Base-by-base conservation (phyloP, 30 jellyfish, hydroid and myxozoan species). In the Turritopsis dohrnii region DNA sequence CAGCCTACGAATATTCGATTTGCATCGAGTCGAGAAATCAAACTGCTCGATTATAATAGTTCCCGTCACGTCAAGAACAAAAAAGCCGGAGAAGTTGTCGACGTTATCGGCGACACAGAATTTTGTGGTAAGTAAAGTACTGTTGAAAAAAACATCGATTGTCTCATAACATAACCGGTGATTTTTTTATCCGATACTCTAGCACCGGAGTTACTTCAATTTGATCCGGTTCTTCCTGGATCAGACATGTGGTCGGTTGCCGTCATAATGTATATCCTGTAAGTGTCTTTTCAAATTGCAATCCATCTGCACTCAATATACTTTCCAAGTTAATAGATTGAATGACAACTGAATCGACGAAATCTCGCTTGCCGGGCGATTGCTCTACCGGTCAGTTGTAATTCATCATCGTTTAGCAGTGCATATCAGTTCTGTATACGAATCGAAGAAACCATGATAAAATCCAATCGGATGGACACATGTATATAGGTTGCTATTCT, bases 191-290 rank as follows among this genome's bases (percentile, higher is more conserved):
- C 60, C 13, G 9, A 3, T 41, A 41, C 5, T 41, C 13, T 41
- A 88, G 98, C 98, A 27, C 98, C 98, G 22, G 98, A 92, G 82
- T 69, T 92, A 85, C 80, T 92, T 84, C 73, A 69, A 18, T 92
- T 92, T 83, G 98, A 92, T 18, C 98, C 98, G 53, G 96, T 88
- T 19, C 81, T 88, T 28, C 98, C 98, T 52, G 96, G 92, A 13
- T 92, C 98, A 18, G 98, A 92, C 90, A 92, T 88, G 98, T 92
- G 98, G 98, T 79, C 95, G 72, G 93, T 92, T 25, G 98, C 93
- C 20, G 95, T 92, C 83, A 88, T 92, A 52, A 92, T 83, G 83
- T 92, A 92, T 77, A 88, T 88, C 71, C 71, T 92, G 98, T 92
- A 66, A 92, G 98, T 88, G 5, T 1, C 7, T 26, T 41, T 41